Evolutionary conservation across 2,888 invertebrate species (phyloP), one percentile per base, ranked within the genome.

Genomic region (Notodonta dromedarius): DNA sequence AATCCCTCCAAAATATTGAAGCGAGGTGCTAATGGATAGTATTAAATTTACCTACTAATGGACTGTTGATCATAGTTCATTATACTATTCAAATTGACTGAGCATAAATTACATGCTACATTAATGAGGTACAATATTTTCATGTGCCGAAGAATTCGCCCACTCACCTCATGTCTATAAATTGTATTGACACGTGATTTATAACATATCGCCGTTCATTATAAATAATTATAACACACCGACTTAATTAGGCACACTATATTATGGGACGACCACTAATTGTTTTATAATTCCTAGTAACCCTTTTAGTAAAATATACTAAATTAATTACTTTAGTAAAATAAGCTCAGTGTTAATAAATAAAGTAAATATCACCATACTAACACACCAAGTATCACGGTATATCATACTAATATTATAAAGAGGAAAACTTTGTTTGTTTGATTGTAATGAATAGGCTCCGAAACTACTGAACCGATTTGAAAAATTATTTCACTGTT

Each of bases 131-230:
- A 11, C 13, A 52, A 57, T 64, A 63, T 62, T 62, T 64, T 63
- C 39, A 70, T 50, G 63, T 60, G 62, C 60, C 51, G 59, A 55
- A 54, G 35, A 42, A 56, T 5, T 58, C 14, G 32, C 50, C 65
- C 67, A 63, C 73, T 40, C 71, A 70, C 53, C 55, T 4, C 52
- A 48, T 48, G 40, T 57, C 44, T 44, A 54, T 42, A 16, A 59
- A 52, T 48, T 14, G 32, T 61, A 57, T 48, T 42, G 42, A 63
- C 51, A 46, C 39, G 51, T 67, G 69, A 74, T 75, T 76, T 67
- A 67, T 59, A 48, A 24, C 3, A 60, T 13, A 66, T 70, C 70
- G 70, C 55, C 60, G 59, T 73, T 63, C n/a, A 69, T 75, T 63
- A 67, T 56, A 35, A 58, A 64, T 61, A 65, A 68, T 73, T 64